Evolutionary conservation across 1,140 invertebrate species (phyloP), one percentile per base, ranked within the genome.

Genomic region (Heliconius melpomene): DNA sequence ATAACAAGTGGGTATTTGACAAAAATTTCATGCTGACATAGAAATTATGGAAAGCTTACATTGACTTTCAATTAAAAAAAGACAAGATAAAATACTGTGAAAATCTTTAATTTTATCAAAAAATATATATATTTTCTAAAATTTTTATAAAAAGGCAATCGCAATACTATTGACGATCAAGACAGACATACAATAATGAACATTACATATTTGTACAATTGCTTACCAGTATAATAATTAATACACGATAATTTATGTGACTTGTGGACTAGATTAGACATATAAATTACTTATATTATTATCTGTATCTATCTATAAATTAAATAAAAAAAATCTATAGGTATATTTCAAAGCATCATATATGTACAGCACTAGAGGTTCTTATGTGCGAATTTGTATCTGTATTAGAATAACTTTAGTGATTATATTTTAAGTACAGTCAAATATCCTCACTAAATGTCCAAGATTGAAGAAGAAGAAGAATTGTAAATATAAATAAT

Each of bases 1-100:
- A 75, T 50, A 6, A 40, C 54, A 77, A 73, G 52, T 38, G 60
- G 60, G 60, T 66, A 66, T 66, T 66, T 66, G 60, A 77, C 74
- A 77, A 82, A 75, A 46, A 40, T 1, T 16, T 23, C 23, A 70
- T 75, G 72, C 38, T 79, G 8, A 9, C 20, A 7, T n/a, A 57
- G 7, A n/a, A 54, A 54, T 54, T 54, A 54, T 54, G 6, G 16
- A 18, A 20, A 52, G 5, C 11, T 13, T 46, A 13, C 3, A 40
- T 40, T 40, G 40, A 46, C 11, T n/a, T n/a, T n/a, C n/a, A n/a
- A 29, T 29, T 29, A 29, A 29, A 29, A 29, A 29, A 29, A 29
- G 26, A 29, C 26, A 29, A 29, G 26, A 29, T 29, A n/a, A 29
- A 29, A 29, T 29, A 29, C 26, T 29, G 26, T 1, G 26, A 29